phyloP scores from a whole-genome alignment of 2,797 vertebrate genomes.

The Danionella dracula region DNA sequence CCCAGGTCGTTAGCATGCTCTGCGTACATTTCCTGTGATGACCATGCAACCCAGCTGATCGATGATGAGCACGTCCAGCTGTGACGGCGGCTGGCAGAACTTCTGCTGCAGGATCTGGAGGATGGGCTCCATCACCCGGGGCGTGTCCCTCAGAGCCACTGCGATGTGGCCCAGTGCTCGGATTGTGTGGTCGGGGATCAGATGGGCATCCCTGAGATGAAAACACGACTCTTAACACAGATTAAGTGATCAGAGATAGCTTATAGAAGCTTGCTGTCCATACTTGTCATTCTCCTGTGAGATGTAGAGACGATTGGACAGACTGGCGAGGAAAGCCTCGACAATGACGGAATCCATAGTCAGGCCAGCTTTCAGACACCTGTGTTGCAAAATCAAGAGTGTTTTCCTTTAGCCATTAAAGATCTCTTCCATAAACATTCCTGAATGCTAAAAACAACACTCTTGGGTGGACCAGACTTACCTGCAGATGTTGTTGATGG shows the following conservation, averaged over 20 bases:
- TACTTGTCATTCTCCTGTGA: constrained; percentile 98
- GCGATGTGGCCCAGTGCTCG: constrained; percentile 93
- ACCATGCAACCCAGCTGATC: constrained; percentile 98
- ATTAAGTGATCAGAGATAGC: too few relatives aligned
- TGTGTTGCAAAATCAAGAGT: constrained; percentile 44
- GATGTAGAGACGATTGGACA: constrained; percentile 97
- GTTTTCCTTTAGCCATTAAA: too few relatives aligned
- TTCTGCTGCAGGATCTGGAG: constrained; percentile 98
- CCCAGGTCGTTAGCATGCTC: too few relatives aligned
- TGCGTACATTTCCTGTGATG: constrained; percentile 82
- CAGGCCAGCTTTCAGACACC: constrained; percentile 91
- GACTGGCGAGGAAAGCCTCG: constrained; percentile 93
- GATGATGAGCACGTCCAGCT: constrained; percentile 92
- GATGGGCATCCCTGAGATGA: constrained; percentile 81
- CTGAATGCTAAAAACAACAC: too few relatives aligned
- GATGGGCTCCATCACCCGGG: constrained; percentile 97
- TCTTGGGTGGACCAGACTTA: constrained; percentile 40
- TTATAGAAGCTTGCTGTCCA: too few relatives aligned
- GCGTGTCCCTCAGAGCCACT: constrained; percentile 89
- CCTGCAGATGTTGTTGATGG: constrained; percentile 98
- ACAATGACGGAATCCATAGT: constrained; percentile 91
- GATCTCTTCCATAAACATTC: too few relatives aligned
- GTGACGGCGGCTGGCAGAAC: constrained; percentile 95
- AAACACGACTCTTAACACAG: background rate
- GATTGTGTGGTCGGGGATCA: constrained; percentile 98